These are phyloP conservation scores for Petrophora chlorosata DNA, from an alignment of 2,888 invertebrate genomes.

Conservation along the genomic window DNA sequence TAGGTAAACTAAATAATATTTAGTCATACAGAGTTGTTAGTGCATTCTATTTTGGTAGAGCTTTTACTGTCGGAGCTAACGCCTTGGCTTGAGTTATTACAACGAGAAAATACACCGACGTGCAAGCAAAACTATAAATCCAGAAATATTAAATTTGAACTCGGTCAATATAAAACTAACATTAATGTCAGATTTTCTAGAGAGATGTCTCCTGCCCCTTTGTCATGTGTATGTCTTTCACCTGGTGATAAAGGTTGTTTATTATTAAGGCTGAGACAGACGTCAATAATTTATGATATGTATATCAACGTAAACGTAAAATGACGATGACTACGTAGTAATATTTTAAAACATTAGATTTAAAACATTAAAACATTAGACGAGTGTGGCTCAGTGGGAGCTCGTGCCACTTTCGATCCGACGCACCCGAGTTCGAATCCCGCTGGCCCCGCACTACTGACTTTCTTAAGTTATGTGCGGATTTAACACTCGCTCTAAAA, in stretches of 20 bases:
- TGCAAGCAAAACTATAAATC: not conserved
- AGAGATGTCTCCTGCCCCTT: constrained; percentile 4
- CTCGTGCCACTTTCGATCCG: too few species aligned
- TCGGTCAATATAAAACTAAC: constrained; percentile 8
- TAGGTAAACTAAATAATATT: not conserved
- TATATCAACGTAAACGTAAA: not conserved
- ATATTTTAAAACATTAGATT: too few species aligned
- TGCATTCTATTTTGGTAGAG: constrained; percentile 13
- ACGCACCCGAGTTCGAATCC: too few species aligned
- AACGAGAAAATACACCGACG: constrained; percentile 7
- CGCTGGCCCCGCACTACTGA: too few species aligned
- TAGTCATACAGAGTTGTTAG: constrained; percentile 8
- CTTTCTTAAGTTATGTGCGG: too few species aligned
- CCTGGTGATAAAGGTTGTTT: constrained; percentile 12
- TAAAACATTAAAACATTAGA: too few species aligned
- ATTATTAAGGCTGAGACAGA: not conserved
- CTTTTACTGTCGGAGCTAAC: constrained; percentile 3
- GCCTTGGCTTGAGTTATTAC: constrained; percentile 7
- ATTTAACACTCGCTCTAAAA: too few species aligned
- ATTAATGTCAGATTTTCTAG: constrained; percentile 18
- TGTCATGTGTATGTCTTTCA: constrained; percentile 6
- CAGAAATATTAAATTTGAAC: constrained; percentile 15
- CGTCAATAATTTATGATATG: constrained; percentile 1
- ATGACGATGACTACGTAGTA: too few species aligned
- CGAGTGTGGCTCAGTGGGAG: too few species aligned